These are phyloP conservation scores for Apotomis betuletana DNA, from an alignment of 2,888 invertebrate genomes.

Conservation along the genomic window DNA sequence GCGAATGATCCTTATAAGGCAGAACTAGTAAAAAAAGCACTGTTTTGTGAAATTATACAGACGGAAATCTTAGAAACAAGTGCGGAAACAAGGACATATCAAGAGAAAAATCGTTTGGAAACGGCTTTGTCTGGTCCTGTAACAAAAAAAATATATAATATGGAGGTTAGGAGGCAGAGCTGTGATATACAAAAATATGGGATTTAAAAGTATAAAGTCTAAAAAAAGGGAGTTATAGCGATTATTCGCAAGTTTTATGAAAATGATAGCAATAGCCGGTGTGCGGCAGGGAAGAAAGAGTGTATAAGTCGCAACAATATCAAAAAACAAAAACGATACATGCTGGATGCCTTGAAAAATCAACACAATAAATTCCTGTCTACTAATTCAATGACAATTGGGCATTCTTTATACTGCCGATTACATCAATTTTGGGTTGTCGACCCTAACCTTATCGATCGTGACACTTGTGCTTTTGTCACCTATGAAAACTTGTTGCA, in stretches of 20 bases:
- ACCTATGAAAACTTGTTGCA: slow-evolving; percentile 37
- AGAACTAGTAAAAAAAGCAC: too few relatives aligned
- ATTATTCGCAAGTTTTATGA: slow-evolving; percentile 31
- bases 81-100: slow-evolving; percentile 6
- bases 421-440: slow-evolving; percentile 42
- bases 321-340: slow-evolving; percentile 30
- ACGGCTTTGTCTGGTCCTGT: slow-evolving; percentile 21
- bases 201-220: slow-evolving; percentile 18
- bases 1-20: not conserved
- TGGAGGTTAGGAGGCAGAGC: slow-evolving; percentile 15
- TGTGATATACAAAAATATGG: slow-evolving; percentile 18
- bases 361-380: slow-evolving; percentile 15
- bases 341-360: slow-evolving; percentile 29
- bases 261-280: slow-evolving; percentile 25
- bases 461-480: slow-evolving; percentile 41
- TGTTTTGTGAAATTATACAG: not conserved
- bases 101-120: slow-evolving; percentile 15
- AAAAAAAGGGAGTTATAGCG: slow-evolving; percentile 7
- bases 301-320: slow-evolving; percentile 29
- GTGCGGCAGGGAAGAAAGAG: slow-evolving; percentile 31
- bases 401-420: slow-evolving; percentile 22
- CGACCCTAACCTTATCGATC: slow-evolving; percentile 37
- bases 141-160: slow-evolving; percentile 27
- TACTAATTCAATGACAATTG: slow-evolving; percentile 32
- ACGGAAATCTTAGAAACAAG: slow-evolving; percentile 1